Percentiles rank a stretch among this genome's conserved stretches.
These are phyloP conservation scores for Euwallacea similis DNA, from an alignment of 1,140 invertebrate genomes.

Conservation along the genomic window DNA sequence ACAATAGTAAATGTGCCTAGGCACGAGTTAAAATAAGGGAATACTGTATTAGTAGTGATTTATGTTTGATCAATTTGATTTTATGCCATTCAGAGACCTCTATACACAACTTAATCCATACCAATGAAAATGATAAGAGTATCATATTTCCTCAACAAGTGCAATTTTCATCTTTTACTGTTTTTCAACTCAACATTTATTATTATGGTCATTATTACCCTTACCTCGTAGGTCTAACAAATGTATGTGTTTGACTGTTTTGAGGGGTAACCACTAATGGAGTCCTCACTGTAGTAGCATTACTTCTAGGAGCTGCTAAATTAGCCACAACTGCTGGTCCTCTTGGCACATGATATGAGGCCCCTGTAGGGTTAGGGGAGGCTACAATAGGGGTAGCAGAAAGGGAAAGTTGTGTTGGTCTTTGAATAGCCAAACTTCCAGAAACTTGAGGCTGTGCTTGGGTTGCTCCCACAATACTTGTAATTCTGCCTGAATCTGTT, in stretches of 20 bases:
- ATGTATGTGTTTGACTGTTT: constrained; percentile 33
- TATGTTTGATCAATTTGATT: too few relatives aligned
- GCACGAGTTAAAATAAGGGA: too few relatives aligned
- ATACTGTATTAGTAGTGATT: too few relatives aligned
- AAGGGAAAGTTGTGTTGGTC: constrained; percentile 51
- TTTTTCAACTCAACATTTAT: too few relatives aligned
- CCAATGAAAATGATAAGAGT: too few relatives aligned
- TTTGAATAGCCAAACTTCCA: constrained; percentile 46
- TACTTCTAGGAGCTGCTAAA: constrained; percentile 52
- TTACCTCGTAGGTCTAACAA: constrained; percentile 35
- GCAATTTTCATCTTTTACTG: too few relatives aligned
- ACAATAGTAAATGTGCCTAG: too few relatives aligned
- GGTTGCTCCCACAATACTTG: constrained; percentile 42
- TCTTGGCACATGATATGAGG: constrained; percentile 52
- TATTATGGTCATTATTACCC: too few relatives aligned
- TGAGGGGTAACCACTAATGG: constrained; percentile 50
- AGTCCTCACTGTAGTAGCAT: constrained; percentile 47
- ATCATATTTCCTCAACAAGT: too few relatives aligned
- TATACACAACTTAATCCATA: too few relatives aligned
- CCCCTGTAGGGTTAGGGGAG: constrained; percentile 41
- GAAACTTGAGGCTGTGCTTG: constrained; percentile 42
- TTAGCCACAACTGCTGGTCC: constrained; percentile 54
- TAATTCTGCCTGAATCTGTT: constrained; percentile 43
- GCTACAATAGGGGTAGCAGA: constrained; percentile 42
- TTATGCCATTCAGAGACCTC: too few relatives aligned